Evolutionary conservation across 1,140 invertebrate genomes (phyloP), one percentile per base, ranked within the genome.

Genomic region (Drosophila yakuba): DNA sequence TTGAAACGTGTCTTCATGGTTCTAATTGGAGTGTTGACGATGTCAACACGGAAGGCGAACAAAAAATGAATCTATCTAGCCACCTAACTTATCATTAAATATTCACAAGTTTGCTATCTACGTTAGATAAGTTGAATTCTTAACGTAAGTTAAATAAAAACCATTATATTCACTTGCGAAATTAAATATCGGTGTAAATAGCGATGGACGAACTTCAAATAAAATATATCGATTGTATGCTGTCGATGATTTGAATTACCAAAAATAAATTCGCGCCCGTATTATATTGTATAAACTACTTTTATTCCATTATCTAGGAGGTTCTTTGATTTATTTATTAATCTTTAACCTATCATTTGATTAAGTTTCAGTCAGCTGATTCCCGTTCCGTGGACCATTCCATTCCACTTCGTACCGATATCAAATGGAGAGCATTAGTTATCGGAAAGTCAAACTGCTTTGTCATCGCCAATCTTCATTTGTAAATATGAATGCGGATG

Each of bases 1-100:
- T 97, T 97, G 93, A 98, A 99, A 92, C 97, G 94, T 11, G 95
- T 96, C 93, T 99, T 99, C 97, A 99, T 98, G 88, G 66, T 54
- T 57, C 44, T 15, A 57, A 17, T 11, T 28, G 12, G 11, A 6
- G 36, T 10, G 35, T 35, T 38, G 36, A 56, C 66, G 28, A 44
- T 25, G 64, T 69, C 51, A 69, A 69, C 64, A 35, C 41, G 41
- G 4, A 20, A 23, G 36, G 11, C 28, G 7, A 12, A 36, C 3
- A 14, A 28, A 23, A 36, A 28, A 20, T 12, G 39, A 5, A 11
- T 36, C 7, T 14, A 36, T 15, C 12, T 45, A 61, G 17, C 20
- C 23, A 35, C 8, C 15, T 64, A 35, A 7, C 41, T 28, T 23
- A 64, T 43, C 23, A 41, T 35, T 41, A 64, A 17, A n/a, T 35